phyloP scores from a whole-genome alignment of 2,888 invertebrate species.

The Lithophane semibrunnea region DNA sequence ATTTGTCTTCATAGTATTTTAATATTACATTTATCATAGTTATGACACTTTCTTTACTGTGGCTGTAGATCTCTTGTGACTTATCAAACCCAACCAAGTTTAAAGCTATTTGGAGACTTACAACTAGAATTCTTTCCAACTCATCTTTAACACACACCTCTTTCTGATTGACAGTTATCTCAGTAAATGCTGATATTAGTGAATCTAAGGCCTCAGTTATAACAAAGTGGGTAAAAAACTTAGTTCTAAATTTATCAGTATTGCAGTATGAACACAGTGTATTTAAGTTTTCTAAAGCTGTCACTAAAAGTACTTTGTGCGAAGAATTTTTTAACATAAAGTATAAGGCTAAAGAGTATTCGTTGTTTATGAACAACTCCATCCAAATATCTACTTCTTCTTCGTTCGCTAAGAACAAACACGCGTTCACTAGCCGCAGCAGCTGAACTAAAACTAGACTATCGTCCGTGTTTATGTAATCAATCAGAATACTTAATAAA shows the following conservation, averaged over 20 bases:
- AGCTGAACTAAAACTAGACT: conserved; percentile 93
- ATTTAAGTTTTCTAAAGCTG: conserved; percentile 91
- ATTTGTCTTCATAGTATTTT: conserved; percentile 82
- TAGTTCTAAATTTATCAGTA: conserved; percentile 73
- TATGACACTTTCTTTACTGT: conserved; percentile 73
- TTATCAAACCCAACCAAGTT: conserved; percentile 83
- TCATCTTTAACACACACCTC: conserved; percentile 77
- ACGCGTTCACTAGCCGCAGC: conserved; percentile 92
- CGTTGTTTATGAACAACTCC: conserved; percentile 83
- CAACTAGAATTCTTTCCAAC: conserved; percentile 80
- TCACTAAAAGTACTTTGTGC: conserved; percentile 90
- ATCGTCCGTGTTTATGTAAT: conserved; percentile 92
- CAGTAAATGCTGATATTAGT: conserved; percentile 78
- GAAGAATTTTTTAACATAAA: conserved; percentile 94
- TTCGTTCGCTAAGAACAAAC: conserved; percentile 84
- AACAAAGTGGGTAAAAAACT: conserved; percentile 82
- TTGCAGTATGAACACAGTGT: conserved; percentile 88
- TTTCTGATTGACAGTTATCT: conserved; percentile 77
- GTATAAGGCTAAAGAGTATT: conserved; percentile 91
- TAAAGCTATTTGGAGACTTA: conserved; percentile 81
- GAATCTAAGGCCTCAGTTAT: conserved; percentile 78
- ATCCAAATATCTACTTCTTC: conserved; percentile 87
- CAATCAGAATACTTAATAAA: conserved; percentile 90
- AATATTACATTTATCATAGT: conserved; percentile 79
- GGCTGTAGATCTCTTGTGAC: conserved; percentile 75